Conservation (phyloP, 2,888 invertebrate genomes). For the Ypsolopha sequella region DNA sequence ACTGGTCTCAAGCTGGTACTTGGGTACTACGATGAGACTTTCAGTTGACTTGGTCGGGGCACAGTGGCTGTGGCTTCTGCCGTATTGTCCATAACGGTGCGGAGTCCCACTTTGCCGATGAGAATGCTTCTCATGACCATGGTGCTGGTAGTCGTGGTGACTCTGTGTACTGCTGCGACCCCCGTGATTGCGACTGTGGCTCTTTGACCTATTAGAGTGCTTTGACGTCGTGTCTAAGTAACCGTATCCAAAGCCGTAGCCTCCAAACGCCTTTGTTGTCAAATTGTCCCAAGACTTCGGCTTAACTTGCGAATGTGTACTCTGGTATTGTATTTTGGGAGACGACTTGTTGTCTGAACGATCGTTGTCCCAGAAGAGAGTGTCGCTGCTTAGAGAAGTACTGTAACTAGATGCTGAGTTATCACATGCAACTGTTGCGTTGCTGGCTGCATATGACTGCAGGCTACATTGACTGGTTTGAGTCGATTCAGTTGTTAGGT, state of each 20-base stretch:
- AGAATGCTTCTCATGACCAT: slow-evolving; percentile 46
- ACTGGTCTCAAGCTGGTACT: slow-evolving; percentile 71
- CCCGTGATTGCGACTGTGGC: slow-evolving; percentile 66
- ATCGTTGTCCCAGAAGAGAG: slow-evolving; percentile 84
- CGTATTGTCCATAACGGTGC: slow-evolving; percentile 58
- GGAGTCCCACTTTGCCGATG: slow-evolving; percentile 55
- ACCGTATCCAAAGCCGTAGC: slow-evolving; percentile 89
- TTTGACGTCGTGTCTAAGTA: slow-evolving; percentile 77
- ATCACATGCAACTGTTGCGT: slow-evolving; percentile 74
- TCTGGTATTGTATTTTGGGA: slow-evolving; percentile 63
- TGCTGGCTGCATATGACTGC: slow-evolving; percentile 86
- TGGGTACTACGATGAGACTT: slow-evolving; percentile 77
- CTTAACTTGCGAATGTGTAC: slow-evolving; percentile 67
- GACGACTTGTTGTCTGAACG: slow-evolving; percentile 50
- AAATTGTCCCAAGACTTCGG: slow-evolving; percentile 94
- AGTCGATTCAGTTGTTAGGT: slow-evolving; percentile 76
- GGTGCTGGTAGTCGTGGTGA: slow-evolving; percentile 60
- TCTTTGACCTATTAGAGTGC: slow-evolving; percentile 49
- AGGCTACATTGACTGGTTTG: slow-evolving; percentile 84
- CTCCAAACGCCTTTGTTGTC: slow-evolving; percentile 87
- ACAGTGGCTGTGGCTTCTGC: slow-evolving; percentile 64
- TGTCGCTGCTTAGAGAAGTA: slow-evolving; percentile 88
- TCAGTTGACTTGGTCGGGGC: slow-evolving; percentile 85
- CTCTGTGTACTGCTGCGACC: slow-evolving; percentile 72
- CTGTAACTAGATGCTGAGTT: slow-evolving; percentile 86